Conservation (phyloP, 2,113 vertebrate genomes). For the Toxostoma redivivum region DNA sequence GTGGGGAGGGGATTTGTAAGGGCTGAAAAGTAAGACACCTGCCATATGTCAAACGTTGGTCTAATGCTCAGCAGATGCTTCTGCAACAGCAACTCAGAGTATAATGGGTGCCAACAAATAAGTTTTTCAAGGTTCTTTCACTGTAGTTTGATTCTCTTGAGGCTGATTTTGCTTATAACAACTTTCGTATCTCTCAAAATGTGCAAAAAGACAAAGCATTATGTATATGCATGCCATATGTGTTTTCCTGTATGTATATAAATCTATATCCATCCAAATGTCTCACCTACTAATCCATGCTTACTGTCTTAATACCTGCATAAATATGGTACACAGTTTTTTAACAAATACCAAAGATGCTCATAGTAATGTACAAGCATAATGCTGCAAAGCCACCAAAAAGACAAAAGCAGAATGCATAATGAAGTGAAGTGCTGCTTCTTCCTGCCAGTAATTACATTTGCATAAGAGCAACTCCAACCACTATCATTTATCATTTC, state of each 20-base stretch:
- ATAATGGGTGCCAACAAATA: not conserved
- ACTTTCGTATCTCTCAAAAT: not conserved
- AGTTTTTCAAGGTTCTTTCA: not conserved
- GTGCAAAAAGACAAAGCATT: not conserved
- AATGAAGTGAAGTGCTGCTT: not conserved
- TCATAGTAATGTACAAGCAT: not conserved
- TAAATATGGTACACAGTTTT: not conserved
- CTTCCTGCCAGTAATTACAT: conserved; percentile 28
- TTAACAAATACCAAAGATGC: not conserved
- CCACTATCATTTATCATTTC: conserved; percentile 4
- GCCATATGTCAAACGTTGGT: fast-evolving
- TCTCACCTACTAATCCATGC: not conserved
- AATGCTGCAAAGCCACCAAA: not conserved
- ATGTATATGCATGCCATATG: not conserved
- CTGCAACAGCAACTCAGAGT: not conserved
- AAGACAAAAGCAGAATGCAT: not conserved
- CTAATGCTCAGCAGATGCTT: not conserved
- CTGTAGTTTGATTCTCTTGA: not conserved
- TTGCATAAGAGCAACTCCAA: conserved; percentile 4
- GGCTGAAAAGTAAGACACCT: not conserved
- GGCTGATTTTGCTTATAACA: not conserved
- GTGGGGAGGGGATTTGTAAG: not conserved
- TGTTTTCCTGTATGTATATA: no score
- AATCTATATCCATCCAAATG: not conserved
- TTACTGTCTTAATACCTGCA: not conserved